Conservation (phyloP, 2,113 vertebrate species). For the Cyprinodon tularosa region DNA sequence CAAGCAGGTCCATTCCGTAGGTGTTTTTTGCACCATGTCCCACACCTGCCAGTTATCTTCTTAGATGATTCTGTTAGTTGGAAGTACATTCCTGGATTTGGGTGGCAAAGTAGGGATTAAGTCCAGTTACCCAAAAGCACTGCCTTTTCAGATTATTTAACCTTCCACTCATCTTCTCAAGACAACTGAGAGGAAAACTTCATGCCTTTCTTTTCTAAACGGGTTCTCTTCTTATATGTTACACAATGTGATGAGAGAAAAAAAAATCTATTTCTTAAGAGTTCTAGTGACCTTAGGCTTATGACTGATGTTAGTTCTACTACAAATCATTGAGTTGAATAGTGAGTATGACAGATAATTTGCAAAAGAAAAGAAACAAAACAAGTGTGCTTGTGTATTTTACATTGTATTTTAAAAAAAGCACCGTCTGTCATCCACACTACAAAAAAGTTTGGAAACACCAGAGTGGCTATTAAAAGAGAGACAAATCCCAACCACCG, state of each 20-base stretch:
- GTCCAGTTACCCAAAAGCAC: conserved; percentile 74
- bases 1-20: conserved; percentile 80
- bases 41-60: conserved; percentile 75
- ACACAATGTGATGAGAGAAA: conserved; percentile 32
- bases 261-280: conserved; percentile 40
- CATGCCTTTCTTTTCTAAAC: conserved; percentile 77
- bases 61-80: conserved; percentile 71
- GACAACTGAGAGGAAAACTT: conserved; percentile 78
- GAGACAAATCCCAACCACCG: conserved; percentile 65
- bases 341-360: conserved; percentile 37
- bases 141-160: conserved; percentile 75
- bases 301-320: conserved; percentile 28
- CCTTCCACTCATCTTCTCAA: conserved; percentile 73
- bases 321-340: conserved; percentile 27
- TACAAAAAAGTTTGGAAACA: conserved; percentile 44
- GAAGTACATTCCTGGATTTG: conserved; percentile 79
- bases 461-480: conserved; percentile 44
- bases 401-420: conserved; percentile 19
- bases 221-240: conserved; percentile 64
- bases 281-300: conserved; percentile 30
- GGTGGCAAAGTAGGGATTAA: conserved; percentile 71
- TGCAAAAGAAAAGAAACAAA: neutral
- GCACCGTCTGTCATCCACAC: conserved; percentile 39
- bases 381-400: conserved; percentile 30
- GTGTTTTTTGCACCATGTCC: conserved; percentile 73